Evolutionary conservation across 2,888 invertebrate genomes (phyloP).

Genomic region (Eilema griseolum): DNA sequence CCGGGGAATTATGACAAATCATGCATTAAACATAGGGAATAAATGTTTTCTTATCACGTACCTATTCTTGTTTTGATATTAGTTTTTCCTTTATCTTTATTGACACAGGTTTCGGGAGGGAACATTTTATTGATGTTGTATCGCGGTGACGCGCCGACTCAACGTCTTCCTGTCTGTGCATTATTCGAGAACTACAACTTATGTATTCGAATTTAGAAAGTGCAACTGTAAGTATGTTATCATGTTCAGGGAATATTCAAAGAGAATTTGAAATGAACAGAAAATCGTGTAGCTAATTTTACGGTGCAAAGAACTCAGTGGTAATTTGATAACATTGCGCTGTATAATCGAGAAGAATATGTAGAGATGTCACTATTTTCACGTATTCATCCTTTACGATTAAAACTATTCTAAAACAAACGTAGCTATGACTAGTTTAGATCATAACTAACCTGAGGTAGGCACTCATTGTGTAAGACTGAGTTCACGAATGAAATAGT

Average conservation of each 20-base stretch:
- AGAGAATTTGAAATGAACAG: background rate
- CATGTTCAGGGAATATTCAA: background rate
- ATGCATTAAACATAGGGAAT: constrained; percentile 87
- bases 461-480: constrained; percentile 48
- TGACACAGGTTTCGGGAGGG: constrained; percentile 84
- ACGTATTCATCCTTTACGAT: constrained; percentile 30
- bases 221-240: background rate
- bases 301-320: background rate
- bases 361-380: constrained; percentile 30
- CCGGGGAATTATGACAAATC: constrained; percentile 86
- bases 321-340: background rate
- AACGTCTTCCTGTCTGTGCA: constrained; percentile 35
- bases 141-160: constrained; percentile 67
- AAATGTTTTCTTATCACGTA: constrained; percentile 88
- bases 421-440: constrained; percentile 24
- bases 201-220: background rate
- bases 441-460: constrained; percentile 38
- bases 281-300: background rate
- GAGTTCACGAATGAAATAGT: constrained; percentile 65
- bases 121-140: constrained; percentile 75
- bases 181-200: constrained; percentile 39
- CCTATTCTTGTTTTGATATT: constrained; percentile 87
- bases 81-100: constrained; percentile 86
- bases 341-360: constrained; percentile 20
- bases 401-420: constrained; percentile 26